Evolutionary conservation across 2,113 vertebrate species (phyloP), one percentile per base, ranked within the genome.

Genomic region (Empidonax alnorum): DNA sequence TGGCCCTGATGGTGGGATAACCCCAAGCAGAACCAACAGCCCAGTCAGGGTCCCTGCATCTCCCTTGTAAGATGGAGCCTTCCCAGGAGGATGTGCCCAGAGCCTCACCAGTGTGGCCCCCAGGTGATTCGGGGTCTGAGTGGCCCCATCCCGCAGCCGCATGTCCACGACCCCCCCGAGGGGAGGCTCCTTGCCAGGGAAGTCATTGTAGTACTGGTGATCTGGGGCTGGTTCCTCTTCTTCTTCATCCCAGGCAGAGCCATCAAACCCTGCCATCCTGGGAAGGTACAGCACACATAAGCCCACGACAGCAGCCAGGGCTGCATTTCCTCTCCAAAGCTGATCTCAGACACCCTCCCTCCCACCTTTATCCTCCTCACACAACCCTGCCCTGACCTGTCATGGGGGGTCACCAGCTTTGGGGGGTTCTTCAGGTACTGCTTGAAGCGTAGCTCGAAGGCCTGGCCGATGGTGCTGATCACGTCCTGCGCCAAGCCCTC

Each of bases 401-500:
- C 99, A 0, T 99, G 99, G 15, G 99, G 99, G 2, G 99, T 99
- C 91, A 99, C 99, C 68, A 99, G 98, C 94, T 99, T 99, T 2
- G 99, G 99, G 10, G 99, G 99, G 94, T 99, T 99, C 97, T 99
- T 99, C 93, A 99, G 98, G 97, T 99, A 99, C 95, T 99, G 99
- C 96, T 99, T 99, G 97, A 99, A 99, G 24, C 99, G 99, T 75
- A 99, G 97, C 95, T 99, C 99, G 0, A 99, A 99, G 75, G 99
- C 99, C 97, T 99, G 99, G 9, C 99, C 99, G 0, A 99, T 99
- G 96, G 99, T 99, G 98, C 99, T 99, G 98, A 99, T 99, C 85
- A 99, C 99, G 1, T 99, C 99, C 98, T 99, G 99, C 4, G 99
- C 99, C 53, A 99, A 97, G 75, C 99, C 99, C 95, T 99, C 99